Percentiles rank a stretch among this genome's conserved stretches.
Evolutionary conservation across 2,797 vertebrate genomes (phyloP).

Genomic region (Linurgus olivaceus): DNA sequence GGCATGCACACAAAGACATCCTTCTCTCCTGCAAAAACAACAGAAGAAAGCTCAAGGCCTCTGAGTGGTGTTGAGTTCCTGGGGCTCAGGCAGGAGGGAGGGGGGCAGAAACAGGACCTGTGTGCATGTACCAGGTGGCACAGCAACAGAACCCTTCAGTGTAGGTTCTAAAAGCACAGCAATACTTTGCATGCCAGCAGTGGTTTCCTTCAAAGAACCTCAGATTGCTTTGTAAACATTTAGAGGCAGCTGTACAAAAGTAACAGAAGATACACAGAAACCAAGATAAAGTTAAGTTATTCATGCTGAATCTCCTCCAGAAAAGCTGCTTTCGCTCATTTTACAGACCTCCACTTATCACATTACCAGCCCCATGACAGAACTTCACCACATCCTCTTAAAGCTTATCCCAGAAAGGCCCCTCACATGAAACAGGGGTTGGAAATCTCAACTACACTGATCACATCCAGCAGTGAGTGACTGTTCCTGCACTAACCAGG

Average conservation of each 20-base stretch:
- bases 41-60: conserved; percentile 45
- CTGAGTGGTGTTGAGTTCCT: neutral
- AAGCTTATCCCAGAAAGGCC: neutral
- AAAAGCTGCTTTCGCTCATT: neutral
- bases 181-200: neutral
- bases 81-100: neutral
- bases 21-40: conserved; percentile 82
- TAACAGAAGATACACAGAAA: neutral
- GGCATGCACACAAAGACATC: conserved; percentile 99
- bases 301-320: neutral
- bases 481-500: neutral
- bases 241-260: neutral
- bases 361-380: neutral
- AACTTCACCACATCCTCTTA: neutral
- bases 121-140: neutral
- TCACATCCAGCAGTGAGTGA: neutral
- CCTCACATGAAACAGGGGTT: neutral
- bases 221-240: neutral
- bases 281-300: neutral
- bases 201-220: neutral
- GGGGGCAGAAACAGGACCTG: neutral
- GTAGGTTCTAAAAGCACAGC: neutral
- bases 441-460: neutral
- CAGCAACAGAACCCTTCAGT: neutral
- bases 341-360: neutral